phyloP scores from a whole-genome alignment of 2,888 invertebrate genomes.

The Lycia hirtaria region DNA sequence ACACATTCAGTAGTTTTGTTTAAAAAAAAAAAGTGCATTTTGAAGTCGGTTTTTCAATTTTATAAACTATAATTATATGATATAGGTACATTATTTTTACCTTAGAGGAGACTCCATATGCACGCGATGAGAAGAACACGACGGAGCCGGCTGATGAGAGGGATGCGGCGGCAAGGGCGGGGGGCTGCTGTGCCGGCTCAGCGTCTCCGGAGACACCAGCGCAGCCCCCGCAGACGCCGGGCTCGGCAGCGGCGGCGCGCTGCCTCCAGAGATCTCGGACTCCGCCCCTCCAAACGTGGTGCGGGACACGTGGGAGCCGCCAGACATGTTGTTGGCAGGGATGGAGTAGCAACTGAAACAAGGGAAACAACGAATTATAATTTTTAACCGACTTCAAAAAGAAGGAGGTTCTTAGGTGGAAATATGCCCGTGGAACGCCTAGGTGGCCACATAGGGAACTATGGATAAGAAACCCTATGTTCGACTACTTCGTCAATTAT shows the following conservation, averaged over 20 bases:
- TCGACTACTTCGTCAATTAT: too few relatives aligned
- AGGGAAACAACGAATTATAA: conserved; percentile 33
- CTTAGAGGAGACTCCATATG: conserved; percentile 84
- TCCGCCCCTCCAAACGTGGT: conserved; percentile 76
- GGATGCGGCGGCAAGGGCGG: conserved; percentile 85
- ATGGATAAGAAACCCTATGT: too few relatives aligned
- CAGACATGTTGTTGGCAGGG: conserved; percentile 87
- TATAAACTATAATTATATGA: neutral
- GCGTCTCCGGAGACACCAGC: conserved; percentile 90
- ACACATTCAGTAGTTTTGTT: too few relatives aligned
- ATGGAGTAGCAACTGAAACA: conserved; percentile 86
- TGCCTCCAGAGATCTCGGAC: conserved; percentile 78
- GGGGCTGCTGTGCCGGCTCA: conserved; percentile 87
- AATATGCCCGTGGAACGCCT: too few relatives aligned
- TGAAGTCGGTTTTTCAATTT: neutral
- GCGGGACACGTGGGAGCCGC: conserved; percentile 85
- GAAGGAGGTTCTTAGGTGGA: too few relatives aligned
- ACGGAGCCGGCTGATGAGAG: conserved; percentile 79
- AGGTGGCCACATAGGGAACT: too few relatives aligned
- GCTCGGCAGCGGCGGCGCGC: conserved; percentile 88
- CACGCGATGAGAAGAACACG: conserved; percentile 82
- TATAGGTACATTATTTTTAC: conserved; percentile 49
- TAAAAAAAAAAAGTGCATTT: neutral
- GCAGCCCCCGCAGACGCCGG: conserved; percentile 91
- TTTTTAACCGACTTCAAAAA: too few relatives aligned